Evolutionary conservation across 2,113 vertebrate genomes (phyloP), one percentile per base, ranked within the genome.

Genomic region (Sinocyclocheilus grahami): DNA sequence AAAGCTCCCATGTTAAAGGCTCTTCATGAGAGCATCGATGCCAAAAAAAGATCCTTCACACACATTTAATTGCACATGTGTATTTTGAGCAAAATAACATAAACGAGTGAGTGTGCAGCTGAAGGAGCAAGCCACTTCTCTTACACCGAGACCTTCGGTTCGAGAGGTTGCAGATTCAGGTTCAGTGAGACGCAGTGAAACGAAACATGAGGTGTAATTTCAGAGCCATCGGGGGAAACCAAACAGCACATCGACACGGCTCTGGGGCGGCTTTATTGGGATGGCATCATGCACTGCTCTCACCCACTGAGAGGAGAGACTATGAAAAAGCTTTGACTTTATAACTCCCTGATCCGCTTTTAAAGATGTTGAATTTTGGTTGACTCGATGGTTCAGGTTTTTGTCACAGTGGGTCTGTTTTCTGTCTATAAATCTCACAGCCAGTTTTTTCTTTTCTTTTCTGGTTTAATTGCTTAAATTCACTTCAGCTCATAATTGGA

Each of bases 351-450:
- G 87, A 90, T 83, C 91, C 89, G 84, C 93, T 90, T 94, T 95
- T 92, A 93, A 84, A 89, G 86, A 92, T 90, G 55, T 89, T 87
- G 87, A 90, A 91, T 89, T 91, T 91, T 60, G 42, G 90, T 80
- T 93, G 87, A 92, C 89, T 92, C 90, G 82, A 87, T 90, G 89
- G 87, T 91, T 92, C 90, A 85, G 87, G 87, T 89, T 92, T 90
- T 89, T 90, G 93, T 94, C 92, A 93, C 95, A 91, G 90, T 83
- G 92, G 92, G 86, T 92, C 90, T 95, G 91, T 94, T 95, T 95
- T 92, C 90, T 92, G 86, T 95, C 94, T 90, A 94, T 96, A 96
- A 96, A 96, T 95, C 94, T 95, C 92, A 93, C 92, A 87, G 94
- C 94, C 94, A 94, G 88, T 90, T 92, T 89, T 87, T 75, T 39